A percentile compares a stretch with the other conserved stretches of the same genome.
Conservation (phyloP, 2,113 vertebrate genomes). For the Sinocyclocheilus anshuiensis region DNA sequence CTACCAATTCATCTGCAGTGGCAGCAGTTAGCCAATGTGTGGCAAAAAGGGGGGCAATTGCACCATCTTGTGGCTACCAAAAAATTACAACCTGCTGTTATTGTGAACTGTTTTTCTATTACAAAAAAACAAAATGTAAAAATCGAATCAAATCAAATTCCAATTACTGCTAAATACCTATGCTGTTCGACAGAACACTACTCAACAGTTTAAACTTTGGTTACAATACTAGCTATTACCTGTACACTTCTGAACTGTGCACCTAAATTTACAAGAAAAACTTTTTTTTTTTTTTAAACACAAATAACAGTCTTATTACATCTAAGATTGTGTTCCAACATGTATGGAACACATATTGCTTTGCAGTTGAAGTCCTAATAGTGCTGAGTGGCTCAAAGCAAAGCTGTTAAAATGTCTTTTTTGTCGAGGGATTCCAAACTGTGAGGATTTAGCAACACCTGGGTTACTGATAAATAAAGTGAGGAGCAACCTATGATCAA, state of each 20-base stretch:
- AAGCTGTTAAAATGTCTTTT: not conserved
- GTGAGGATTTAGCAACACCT: not conserved
- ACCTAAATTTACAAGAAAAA: not conserved
- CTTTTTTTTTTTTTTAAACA: not conserved
- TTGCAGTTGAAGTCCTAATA: not conserved
- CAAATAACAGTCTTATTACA: not conserved
- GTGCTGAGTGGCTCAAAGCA: not conserved
- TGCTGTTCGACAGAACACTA: not conserved
- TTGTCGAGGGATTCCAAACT: not conserved
- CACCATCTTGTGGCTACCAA: constrained; percentile 21
- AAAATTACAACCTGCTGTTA: not conserved
- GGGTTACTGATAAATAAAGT: not conserved
- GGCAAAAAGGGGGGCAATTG: not conserved
- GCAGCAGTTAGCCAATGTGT: not conserved
- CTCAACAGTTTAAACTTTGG: not conserved
- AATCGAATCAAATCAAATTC: not conserved
- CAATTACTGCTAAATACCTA: not conserved
- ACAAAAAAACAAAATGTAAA: not conserved
- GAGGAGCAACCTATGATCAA: not conserved
- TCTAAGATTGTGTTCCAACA: not conserved
- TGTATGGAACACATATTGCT: not conserved
- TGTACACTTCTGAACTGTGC: not conserved
- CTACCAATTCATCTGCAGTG: not conserved
- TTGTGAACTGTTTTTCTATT: not conserved
- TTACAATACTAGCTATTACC: not conserved